phyloP scores from a whole-genome alignment of 2,113 vertebrate genomes.

The Anarrhichthys ocellatus region DNA sequence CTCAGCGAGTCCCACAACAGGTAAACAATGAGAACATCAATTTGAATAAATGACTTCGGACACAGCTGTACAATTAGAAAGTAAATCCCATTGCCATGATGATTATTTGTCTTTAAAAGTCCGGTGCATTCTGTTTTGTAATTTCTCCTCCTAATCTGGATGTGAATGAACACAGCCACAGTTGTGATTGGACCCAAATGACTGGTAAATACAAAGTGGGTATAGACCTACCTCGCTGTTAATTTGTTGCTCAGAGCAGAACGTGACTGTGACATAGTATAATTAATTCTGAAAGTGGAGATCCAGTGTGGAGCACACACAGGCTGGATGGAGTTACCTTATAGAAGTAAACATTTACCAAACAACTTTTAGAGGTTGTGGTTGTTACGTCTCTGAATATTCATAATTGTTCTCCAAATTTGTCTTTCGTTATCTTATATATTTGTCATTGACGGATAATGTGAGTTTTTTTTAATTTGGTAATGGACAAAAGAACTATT shows the following conservation, averaged over 20 bases:
- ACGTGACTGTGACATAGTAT: constrained; percentile 44
- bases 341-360: constrained; percentile 53
- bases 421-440: not conserved
- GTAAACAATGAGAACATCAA: constrained; percentile 42
- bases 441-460: not conserved
- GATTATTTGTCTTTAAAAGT: constrained; percentile 49
- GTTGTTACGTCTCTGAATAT: constrained; percentile 23
- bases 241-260: constrained; percentile 42
- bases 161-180: constrained; percentile 30
- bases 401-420: not conserved
- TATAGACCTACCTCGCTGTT: constrained; percentile 13
- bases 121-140: constrained; percentile 20
- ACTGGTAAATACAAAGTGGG: constrained; percentile 48
- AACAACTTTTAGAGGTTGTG: constrained; percentile 31
- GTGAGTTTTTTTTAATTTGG: constrained; percentile 5
- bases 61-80: constrained; percentile 54
- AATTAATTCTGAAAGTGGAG: constrained; percentile 32
- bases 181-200: constrained; percentile 41
- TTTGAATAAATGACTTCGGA: constrained; percentile 58
- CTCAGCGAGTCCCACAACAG: constrained; percentile 20
- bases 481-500: constrained; percentile 1
- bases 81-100: constrained; percentile 41
- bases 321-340: constrained; percentile 32
- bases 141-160: constrained; percentile 44
- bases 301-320: constrained; percentile 13